Percentiles rank a stretch among this genome's conserved stretches.
Evolutionary conservation across 2,113 vertebrate species (phyloP).

Genomic region (Pelvicachromis taeniatus): DNA sequence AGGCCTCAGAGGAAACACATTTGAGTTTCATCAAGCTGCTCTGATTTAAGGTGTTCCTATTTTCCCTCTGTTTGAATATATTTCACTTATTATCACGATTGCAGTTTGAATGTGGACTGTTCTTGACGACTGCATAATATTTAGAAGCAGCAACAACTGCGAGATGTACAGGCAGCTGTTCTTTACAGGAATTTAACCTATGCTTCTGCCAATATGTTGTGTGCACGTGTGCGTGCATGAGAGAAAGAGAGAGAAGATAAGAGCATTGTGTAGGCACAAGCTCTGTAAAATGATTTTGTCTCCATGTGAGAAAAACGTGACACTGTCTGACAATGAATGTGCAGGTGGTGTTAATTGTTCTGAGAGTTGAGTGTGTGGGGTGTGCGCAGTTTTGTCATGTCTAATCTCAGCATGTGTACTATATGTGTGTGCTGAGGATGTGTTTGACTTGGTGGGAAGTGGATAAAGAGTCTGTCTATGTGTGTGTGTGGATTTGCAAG

Average conservation of each 20-base stretch:
- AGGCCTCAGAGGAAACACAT: background rate
- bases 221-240: background rate
- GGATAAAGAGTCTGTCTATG: conserved; percentile 19
- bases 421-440: conserved; percentile 6
- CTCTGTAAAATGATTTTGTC: background rate
- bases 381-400: conserved; percentile 23
- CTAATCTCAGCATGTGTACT: conserved; percentile 30
- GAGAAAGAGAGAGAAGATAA: background rate
- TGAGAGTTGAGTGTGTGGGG: conserved; percentile 17
- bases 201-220: background rate
- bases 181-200: conserved; percentile 19
- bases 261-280: background rate
- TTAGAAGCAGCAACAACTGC: background rate
- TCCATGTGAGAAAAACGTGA: conserved; percentile 33
- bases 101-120: background rate
- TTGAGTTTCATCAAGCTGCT: background rate
- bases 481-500: background rate
- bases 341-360: conserved; percentile 62
- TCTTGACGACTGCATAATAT: background rate
- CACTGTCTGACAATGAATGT: conserved; percentile 39
- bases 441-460: conserved; percentile 46
- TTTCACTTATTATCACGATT: background rate
- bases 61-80: background rate
- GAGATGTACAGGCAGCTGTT: conserved; percentile 17
- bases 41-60: background rate